Percentiles rank a stretch among this genome's conserved stretches.
phyloP scores from a whole-genome alignment of 2,113 vertebrate species.

The Oryzias celebensis region DNA sequence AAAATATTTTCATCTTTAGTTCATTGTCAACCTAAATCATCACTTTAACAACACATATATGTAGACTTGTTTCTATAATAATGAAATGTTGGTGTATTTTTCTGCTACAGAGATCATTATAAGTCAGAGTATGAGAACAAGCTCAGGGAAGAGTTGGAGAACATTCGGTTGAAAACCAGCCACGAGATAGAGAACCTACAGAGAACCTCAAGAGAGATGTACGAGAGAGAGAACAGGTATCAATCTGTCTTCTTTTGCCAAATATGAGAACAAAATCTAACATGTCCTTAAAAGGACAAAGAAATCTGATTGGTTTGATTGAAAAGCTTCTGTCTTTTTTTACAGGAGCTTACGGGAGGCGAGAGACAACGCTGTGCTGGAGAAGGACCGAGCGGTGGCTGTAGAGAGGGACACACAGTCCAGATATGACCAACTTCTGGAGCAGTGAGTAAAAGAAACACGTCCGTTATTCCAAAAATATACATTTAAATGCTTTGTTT shows the following conservation, averaged over 20 bases:
- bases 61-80: too few species aligned
- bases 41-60: too few species aligned
- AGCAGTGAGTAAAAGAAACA: conserved; percentile 83
- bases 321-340: not conserved
- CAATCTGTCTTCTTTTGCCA: not conserved
- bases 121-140: conserved; percentile 94
- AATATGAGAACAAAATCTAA: too few species aligned
- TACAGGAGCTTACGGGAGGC: conserved; percentile 90
- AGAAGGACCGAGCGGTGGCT: conserved; percentile 85
- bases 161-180: conserved; percentile 88
- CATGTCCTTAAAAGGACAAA: not conserved
- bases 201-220: conserved; percentile 92
- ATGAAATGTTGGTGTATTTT: conserved; percentile 12
- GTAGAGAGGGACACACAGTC: conserved; percentile 86
- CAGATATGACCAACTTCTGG: conserved; percentile 89
- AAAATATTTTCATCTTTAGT: too few species aligned
- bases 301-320: not conserved
- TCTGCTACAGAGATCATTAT: conserved; percentile 85
- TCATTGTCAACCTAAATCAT: too few species aligned
- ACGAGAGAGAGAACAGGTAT: conserved; percentile 97
- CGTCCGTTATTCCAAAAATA: not conserved
- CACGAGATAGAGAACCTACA: conserved; percentile 94
- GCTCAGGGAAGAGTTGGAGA: conserved; percentile 88
- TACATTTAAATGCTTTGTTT: too few species aligned
- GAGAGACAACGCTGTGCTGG: conserved; percentile 87